Base-by-base conservation (phyloP, 2,113 vertebrate genomes). In the Gadus macrocephalus region DNA sequence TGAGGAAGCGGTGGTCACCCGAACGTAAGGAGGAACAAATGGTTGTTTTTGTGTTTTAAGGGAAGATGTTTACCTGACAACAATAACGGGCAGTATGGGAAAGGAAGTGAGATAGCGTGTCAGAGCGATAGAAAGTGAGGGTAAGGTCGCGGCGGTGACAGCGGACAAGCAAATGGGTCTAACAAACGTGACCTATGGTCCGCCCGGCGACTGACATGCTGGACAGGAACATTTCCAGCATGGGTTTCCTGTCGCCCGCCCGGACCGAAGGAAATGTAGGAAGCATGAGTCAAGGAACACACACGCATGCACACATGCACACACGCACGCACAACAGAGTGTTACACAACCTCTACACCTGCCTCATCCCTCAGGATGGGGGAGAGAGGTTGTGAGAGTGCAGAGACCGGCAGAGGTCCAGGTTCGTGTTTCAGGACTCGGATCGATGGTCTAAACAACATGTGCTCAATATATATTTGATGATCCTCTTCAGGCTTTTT, bases 161-260 rank as follows among this genome's bases (percentile, higher is more conserved):
- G 73, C 81, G 80, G 76, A 71, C 65, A 72, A 38, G 55, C 69
- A 77, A 76, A 56, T 78, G 81, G 62, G 74, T 80, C 71, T 79
- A 69, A 80, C 76, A 68, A 85, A 87, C 76, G 72, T 83, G 78
- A 88, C 70, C 81, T 88, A 31, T 81, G 83, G 38, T 85, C 78
- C 71, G 8, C 66, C 19, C 59, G 70, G 70, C 78, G 64, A 73
- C 64, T 61, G 75, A 69, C 84, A 74, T 80, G 53, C 71, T 81
- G 85, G 83, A 90, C 85, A 90, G 75, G 79, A 85, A 77, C 72
- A 49, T 28, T 25, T 25, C 22, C 22, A 25, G 22, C 22, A 25
- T 25, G n/a, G 72, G 73, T 75, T 91, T 92, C 89, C 90, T 83
- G 85, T 86, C 81, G 71, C 86, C 85, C 66, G 78, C 82, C 83